Percentiles rank a stretch among this genome's conserved stretches.
phyloP scores from a whole-genome alignment of 1,140 invertebrate species.

The Oncopodura yosiiana region DNA sequence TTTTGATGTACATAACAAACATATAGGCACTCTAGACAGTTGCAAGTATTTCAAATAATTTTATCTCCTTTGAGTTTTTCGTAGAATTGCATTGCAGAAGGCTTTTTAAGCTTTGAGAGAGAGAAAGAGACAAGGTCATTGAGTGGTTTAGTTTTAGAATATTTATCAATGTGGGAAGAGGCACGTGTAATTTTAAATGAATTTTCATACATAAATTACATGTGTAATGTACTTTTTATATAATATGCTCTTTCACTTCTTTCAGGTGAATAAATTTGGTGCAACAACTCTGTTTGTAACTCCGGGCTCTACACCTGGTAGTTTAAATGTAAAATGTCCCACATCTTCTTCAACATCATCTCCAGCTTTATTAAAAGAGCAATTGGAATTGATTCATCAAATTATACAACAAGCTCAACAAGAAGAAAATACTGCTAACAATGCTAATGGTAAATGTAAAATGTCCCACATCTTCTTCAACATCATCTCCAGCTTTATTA shows the following conservation, averaged over 20 bases:
- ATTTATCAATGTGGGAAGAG: no score
- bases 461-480: not conserved
- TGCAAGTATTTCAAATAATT: no score
- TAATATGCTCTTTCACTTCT: not conserved
- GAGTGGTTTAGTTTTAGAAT: no score
- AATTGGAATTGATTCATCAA: slow-evolving; percentile 63
- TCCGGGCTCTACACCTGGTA: not conserved
- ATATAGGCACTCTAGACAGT: no score
- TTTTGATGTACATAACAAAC: no score
- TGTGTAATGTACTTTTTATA: not conserved
- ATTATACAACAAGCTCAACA: slow-evolving; percentile 64
- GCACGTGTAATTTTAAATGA: no score
- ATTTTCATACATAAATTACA: no score
- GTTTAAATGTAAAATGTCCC: slow-evolving; percentile 12
- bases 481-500: slow-evolving; percentile 52
- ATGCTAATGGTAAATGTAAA: no score
- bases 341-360: slow-evolving; percentile 2
- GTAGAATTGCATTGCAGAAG: no score
- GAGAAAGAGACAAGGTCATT: no score
- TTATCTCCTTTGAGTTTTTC: no score
- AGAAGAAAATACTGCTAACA: slow-evolving; percentile 36
- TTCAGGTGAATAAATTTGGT: not conserved
- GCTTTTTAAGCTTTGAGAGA: no score
- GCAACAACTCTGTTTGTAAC: not conserved
- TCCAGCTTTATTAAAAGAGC: slow-evolving; percentile 52